phyloP scores from a whole-genome alignment of 2,113 vertebrate species.

The Physeter macrocephalus region DNA sequence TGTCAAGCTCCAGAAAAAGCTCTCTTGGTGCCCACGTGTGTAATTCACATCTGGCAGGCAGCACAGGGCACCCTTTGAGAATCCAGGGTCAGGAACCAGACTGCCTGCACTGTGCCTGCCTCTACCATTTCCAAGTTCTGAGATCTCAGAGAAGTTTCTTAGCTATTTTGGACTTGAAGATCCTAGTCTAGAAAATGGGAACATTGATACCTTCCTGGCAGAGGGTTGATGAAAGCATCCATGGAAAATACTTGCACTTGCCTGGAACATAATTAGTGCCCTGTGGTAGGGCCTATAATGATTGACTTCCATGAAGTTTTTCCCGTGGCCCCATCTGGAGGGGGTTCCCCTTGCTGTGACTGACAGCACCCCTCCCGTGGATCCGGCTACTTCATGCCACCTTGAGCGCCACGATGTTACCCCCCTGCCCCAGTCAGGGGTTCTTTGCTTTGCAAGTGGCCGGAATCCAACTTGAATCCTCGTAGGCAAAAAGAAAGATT shows the following conservation, averaged over 20 bases:
- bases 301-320: not conserved
- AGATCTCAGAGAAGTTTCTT: not conserved
- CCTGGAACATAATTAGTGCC: not conserved
- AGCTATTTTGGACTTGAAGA: not conserved
- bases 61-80: not conserved
- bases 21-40: not conserved
- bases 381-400: not conserved
- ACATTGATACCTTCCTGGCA: not conserved
- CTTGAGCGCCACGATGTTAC: not conserved
- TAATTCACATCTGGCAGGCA: not conserved
- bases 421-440: no score
- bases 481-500: not conserved
- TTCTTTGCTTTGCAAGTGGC: not conserved
- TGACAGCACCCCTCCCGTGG: not conserved
- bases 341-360: not conserved
- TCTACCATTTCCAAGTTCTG: not conserved
- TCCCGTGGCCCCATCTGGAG: not conserved
- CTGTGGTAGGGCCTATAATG: not conserved
- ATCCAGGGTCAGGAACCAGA: not conserved
- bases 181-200: not conserved
- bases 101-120: not conserved
- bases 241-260: not conserved
- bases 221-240: not conserved
- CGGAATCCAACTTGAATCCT: not conserved
- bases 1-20: not conserved